phyloP scores from a whole-genome alignment of 2,113 vertebrate genomes.

The Centropristis striata region DNA sequence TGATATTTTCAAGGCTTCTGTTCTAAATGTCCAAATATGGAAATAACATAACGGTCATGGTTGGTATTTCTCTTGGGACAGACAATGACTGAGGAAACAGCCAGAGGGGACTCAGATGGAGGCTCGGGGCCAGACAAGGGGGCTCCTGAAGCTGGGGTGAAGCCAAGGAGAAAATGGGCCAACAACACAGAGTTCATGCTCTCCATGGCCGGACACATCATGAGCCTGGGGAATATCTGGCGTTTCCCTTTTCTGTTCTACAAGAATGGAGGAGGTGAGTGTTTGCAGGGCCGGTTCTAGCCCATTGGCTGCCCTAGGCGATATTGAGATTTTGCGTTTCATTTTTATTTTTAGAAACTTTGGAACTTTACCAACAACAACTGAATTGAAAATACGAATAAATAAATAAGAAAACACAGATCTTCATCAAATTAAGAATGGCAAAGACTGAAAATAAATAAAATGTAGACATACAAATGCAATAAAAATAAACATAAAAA shows the following conservation, averaged over 20 bases:
- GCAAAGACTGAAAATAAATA: too few species aligned
- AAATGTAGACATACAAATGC: too few species aligned
- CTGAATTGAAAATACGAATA: too few species aligned
- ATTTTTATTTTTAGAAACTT: too few species aligned
- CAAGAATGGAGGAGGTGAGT: slow-evolving; percentile 90
- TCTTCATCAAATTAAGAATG: too few species aligned
- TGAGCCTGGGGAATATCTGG: slow-evolving; percentile 94
- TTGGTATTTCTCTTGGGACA: slow-evolving; percentile 3
- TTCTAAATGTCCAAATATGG: neutral
- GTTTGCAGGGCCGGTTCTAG: too few species aligned
- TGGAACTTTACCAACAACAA: too few species aligned
- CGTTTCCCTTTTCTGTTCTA: slow-evolving; percentile 95
- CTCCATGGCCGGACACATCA: slow-evolving; percentile 93
- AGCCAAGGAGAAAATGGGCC: slow-evolving; percentile 90
- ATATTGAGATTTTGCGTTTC: too few species aligned
- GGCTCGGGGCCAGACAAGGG: slow-evolving; percentile 35
- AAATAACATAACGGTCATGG: neutral
- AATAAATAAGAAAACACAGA: too few species aligned
- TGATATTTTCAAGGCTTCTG: neutral
- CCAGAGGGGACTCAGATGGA: neutral
- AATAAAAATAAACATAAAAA: too few species aligned
- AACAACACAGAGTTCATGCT: slow-evolving; percentile 93
- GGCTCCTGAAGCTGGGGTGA: slow-evolving; percentile 31
- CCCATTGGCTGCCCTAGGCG: too few species aligned
- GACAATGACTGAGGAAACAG: slow-evolving; percentile 72